Evolutionary conservation across 1,140 invertebrate genomes (phyloP).

Genomic region (Zaprionus gabonicus): DNA sequence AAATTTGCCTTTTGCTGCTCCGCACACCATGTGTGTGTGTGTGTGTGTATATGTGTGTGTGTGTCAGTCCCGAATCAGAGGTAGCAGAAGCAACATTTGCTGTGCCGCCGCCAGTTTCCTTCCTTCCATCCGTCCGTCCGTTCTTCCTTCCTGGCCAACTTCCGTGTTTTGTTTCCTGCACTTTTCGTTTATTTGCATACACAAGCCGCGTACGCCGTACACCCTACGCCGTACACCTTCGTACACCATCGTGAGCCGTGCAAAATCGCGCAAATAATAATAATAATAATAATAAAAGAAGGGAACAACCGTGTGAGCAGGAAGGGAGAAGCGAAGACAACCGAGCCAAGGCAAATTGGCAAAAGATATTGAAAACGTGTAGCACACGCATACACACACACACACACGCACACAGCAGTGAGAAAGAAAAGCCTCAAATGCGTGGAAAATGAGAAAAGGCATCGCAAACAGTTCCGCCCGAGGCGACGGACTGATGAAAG

Average conservation of each 20-base stretch:
- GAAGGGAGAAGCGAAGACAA: conserved; percentile 10
- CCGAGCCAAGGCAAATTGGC: conserved; percentile 69
- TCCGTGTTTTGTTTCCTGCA: conserved; percentile 82
- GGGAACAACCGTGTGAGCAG: conserved; percentile 2
- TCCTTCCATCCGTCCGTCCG: conserved; percentile 59
- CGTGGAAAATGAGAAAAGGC: conserved; percentile 18
- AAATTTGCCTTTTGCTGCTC: conserved; percentile 74
- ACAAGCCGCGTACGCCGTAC: conserved; percentile 64
- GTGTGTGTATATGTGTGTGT: conserved; percentile 4
- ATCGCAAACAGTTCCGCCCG: conserved; percentile 18
- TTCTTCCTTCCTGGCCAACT: conserved; percentile 72
- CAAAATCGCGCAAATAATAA: conserved; percentile 83
- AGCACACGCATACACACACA: conserved; percentile 3
- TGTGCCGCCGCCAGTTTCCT: conserved; percentile 69
- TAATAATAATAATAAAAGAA: conserved; percentile 68
- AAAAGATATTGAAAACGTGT: conserved; percentile 75
- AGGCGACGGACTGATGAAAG: conserved; percentile 40
- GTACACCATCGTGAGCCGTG: conserved; percentile 36
- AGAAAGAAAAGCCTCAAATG: conserved; percentile 47
- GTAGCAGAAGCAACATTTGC: conserved; percentile 59
- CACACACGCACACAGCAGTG: not conserved
- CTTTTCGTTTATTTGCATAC: conserved; percentile 83
- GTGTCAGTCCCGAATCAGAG: conserved; percentile 21
- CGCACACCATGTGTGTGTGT: not conserved
- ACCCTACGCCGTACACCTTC: conserved; percentile 7